A percentile compares a stretch with the other conserved stretches of the same genome.
Evolutionary conservation across 2,888 invertebrate species (phyloP).

Genomic region (Metalampra italica): DNA sequence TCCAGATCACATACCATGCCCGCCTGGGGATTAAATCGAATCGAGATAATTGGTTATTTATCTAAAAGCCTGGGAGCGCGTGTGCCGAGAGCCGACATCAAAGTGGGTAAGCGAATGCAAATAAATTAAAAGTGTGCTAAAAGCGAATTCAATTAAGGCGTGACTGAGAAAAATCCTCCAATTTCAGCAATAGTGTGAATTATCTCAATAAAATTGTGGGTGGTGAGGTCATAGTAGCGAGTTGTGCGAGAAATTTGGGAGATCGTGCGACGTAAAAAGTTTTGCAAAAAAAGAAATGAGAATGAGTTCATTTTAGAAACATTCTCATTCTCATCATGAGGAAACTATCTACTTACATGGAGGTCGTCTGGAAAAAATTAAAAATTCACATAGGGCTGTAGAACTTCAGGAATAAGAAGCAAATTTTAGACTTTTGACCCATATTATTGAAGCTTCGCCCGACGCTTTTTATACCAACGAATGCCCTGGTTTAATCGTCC

Average conservation of each 20-base stretch:
- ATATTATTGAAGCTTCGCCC: too few relatives aligned
- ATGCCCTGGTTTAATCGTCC: too few relatives aligned
- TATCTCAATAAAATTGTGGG: constrained; percentile 11
- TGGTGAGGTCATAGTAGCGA: not conserved
- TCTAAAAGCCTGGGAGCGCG: constrained; percentile 51
- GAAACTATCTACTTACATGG: too few relatives aligned
- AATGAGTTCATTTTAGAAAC: too few relatives aligned
- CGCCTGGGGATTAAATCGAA: constrained; percentile 48
- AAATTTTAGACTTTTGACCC: too few relatives aligned
- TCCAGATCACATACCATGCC: constrained; percentile 39
- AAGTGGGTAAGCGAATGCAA: constrained; percentile 59
- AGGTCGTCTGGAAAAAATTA: too few relatives aligned
- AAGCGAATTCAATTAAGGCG: constrained; percentile 68
- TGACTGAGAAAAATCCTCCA: constrained; percentile 47
- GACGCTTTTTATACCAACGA: too few relatives aligned
- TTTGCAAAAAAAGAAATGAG: constrained; percentile 11
- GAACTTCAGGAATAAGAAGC: too few relatives aligned
- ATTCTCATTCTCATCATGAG: too few relatives aligned
- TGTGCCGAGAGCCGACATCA: constrained; percentile 55
- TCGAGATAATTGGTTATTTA: constrained; percentile 71
- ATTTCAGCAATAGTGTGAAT: constrained; percentile 25
- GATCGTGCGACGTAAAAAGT: too few relatives aligned
- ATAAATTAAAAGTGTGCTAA: constrained; percentile 69
- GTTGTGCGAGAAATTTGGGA: too few relatives aligned
- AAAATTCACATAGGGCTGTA: too few relatives aligned